Base-by-base conservation (phyloP, 2,888 invertebrate species). In the Dynastes tityus region DNA sequence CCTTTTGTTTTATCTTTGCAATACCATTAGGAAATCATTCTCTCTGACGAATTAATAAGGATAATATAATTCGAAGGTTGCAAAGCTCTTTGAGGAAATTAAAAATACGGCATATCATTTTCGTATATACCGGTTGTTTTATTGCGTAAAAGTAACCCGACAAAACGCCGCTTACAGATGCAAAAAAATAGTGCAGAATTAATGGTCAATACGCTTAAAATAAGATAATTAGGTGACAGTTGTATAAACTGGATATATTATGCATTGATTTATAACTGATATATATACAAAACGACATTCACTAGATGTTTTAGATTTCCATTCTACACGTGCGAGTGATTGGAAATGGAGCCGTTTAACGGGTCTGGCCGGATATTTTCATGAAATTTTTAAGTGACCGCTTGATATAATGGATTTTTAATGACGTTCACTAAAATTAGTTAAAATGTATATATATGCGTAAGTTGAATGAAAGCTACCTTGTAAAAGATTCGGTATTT, bases 211-310 rank as follows among this genome's bases (percentile, higher is more conserved):
- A 40, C 13, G 40, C 11, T 73, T 58, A 40, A 22, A 73, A 32
- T 40, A 58, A 55, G 40, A 58, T 73, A 58, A 73, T 73, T 73
- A 73, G 58, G 73, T 40, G 73, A 73, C 45, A 73, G 73, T 58
- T 58, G 73, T 61, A 58, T 73, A 58, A 58, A 45, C 58, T 58
- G n/a, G 73, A 40, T 40, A 73, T 73, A 65, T 65, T 32, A 68
- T 29, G 40, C 29, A 73, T 73, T 58, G 58, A 73, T 73, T 37
- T 73, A 40, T 22, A 27, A 58, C 40, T 16, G 37, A 58, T 70
- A 68, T 13, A n/a, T 63, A 1, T 67, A 67, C 27, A 53, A 65
- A 55, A 29, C 51, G 29, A 73, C 73, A 73, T 73, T 73, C 73
- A 61, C 55, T 58, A 16, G 11, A 40, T 73, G 22, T 58, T 73